Evolutionary conservation across 2,888 invertebrate species (phyloP).

Genomic region (Amorpha juglandis): DNA sequence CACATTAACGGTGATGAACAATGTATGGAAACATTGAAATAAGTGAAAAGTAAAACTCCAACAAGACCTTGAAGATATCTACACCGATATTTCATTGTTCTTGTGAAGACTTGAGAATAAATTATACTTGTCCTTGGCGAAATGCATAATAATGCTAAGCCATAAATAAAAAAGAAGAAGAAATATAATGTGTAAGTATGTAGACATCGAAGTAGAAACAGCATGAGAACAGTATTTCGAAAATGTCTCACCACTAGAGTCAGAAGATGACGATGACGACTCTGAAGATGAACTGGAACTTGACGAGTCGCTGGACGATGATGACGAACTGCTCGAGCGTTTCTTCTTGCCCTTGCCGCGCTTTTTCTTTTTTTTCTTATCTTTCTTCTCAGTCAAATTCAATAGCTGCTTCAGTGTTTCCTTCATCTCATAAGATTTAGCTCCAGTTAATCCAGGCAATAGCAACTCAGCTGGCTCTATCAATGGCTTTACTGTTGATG

Average conservation of each 20-base stretch:
- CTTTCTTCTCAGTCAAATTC: slow-evolving; percentile 86
- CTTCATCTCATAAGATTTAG: slow-evolving; percentile 85
- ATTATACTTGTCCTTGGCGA: too few relatives aligned
- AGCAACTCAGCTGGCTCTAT: slow-evolving; percentile 86
- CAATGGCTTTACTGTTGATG: slow-evolving; percentile 82
- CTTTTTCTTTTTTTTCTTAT: slow-evolving; percentile 87
- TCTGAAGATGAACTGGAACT: slow-evolving; percentile 85
- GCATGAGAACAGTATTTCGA: slow-evolving; percentile 21
- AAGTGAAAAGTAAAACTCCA: too few relatives aligned
- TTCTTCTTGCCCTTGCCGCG: slow-evolving; percentile 87
- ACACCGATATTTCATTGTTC: too few relatives aligned
- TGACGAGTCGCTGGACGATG: slow-evolving; percentile 88
- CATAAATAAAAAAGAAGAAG: too few relatives aligned
- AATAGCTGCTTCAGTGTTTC: slow-evolving; percentile 87
- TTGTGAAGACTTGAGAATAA: too few relatives aligned
- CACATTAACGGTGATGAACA: too few relatives aligned
- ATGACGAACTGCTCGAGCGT: slow-evolving; percentile 86
- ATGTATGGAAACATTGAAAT: too few relatives aligned
- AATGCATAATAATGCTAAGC: too few relatives aligned
- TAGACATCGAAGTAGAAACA: too few relatives aligned
- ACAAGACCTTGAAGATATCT: too few relatives aligned
- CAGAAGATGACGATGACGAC: slow-evolving; percentile 85
- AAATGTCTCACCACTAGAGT: slow-evolving; percentile 74
- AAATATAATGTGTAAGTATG: too few relatives aligned
- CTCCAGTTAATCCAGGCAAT: slow-evolving; percentile 84